These are phyloP conservation scores for Acropora tenuis DNA, from an alignment of 64 coral and sea anemone genomes.

Conservation along the genomic window DNA sequence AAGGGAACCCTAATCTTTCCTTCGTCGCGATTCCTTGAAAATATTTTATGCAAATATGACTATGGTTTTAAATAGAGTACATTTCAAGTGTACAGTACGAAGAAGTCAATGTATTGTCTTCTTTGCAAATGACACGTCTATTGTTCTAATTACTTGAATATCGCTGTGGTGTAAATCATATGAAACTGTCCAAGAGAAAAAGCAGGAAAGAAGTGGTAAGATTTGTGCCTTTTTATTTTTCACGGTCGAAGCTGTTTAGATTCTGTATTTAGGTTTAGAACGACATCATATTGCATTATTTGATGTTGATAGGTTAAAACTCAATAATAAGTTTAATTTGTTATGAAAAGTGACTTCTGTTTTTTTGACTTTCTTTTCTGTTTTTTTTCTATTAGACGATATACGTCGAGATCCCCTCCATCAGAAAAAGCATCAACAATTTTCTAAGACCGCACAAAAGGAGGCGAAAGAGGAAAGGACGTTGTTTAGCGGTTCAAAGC, in stretches of 20 bases:
- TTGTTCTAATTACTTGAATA: neutral
- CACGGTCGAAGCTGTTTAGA: neutral
- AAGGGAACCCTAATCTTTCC: neutral
- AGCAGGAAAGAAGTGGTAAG: neutral
- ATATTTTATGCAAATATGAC: neutral
- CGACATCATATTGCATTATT: no score
- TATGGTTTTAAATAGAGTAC: neutral
- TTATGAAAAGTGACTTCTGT: neutral
- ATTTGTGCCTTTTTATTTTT: neutral
- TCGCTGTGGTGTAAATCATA: neutral
- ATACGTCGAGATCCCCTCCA: neutral
- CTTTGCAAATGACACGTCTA: neutral
- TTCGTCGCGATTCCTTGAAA: no score
- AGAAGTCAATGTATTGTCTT: neutral
- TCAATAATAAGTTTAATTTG: no score
- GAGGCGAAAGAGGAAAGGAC: neutral
- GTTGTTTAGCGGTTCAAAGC: neutral
- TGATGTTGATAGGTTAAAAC: no score
- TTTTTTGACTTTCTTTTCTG: neutral
- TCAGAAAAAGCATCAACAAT: neutral
- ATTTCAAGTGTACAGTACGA: neutral
- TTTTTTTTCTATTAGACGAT: neutral
- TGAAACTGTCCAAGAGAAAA: neutral
- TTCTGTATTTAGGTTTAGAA: neutral
- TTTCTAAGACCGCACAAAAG: neutral